Evolutionary conservation across 2,797 vertebrate genomes (phyloP), one percentile per base, ranked within the genome.

Genomic region (Protonibea diacanthus): DNA sequence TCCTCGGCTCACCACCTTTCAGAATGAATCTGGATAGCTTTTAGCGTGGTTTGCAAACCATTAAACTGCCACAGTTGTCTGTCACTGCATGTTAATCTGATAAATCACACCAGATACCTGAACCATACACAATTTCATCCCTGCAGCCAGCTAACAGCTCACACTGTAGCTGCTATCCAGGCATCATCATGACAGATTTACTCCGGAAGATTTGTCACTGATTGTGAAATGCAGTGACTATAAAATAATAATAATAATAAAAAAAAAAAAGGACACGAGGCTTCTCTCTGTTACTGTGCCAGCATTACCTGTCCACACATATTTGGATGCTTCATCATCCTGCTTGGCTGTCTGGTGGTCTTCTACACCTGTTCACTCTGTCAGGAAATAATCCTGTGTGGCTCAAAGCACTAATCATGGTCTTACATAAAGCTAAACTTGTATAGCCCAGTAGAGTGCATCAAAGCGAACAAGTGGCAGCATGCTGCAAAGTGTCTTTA

Each of bases 151-250:
- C 4, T 59, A 61, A 52, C 66, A 20, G 71, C 29, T 47, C 27
- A 0, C 23, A 9, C 25, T 48, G 65, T 44, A 38, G 62, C 75
- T 29, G 66, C n/a, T 40, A 9, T 42, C 23, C 14, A 53, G 74
- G 23, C 53, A 45, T 23, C 57, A 45, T 65, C 58, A 5, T 57
- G 48, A 69, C 29, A 13, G 27, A 60, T 49, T 75, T 21, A 40
- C 17, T 47, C 4, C 25, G 13, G 10, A 44, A 60, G 47, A 77
- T 84, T 79, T 76, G 63, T 74, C 53, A 68, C 40, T 48, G 61
- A 20, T 15, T 63, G 61, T 80, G 51, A 76, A 66, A 56, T 47
- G 29, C 52, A 53, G 12, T 49, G 25, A 53, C 23, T 74, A 21
- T 45, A 1, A 20, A 21, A 44, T 55, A 27, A 20, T 57, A 38